A percentile compares a stretch with the other conserved stretches of the same genome.
These are phyloP conservation scores for Drepana falcataria DNA, from an alignment of 2,888 invertebrate genomes.

Conservation along the genomic window DNA sequence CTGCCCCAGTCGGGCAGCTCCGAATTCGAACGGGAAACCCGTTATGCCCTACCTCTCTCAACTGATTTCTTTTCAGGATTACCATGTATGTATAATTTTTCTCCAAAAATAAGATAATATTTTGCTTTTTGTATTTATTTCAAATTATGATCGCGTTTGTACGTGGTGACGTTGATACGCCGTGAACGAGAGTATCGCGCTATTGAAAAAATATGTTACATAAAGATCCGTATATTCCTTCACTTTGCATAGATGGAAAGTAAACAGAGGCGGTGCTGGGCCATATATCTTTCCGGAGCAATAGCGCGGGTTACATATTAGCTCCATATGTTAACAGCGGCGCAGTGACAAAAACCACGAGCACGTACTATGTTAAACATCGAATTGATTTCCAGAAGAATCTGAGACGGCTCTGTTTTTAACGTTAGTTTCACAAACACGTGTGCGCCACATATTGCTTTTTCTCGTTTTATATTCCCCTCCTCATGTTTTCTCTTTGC, in stretches of 20 bases:
- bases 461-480: slow-evolving; percentile 56
- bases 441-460: slow-evolving; percentile 64
- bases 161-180: not conserved
- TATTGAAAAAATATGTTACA: not conserved
- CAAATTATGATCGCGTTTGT: not conserved
- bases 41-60: too few relatives aligned
- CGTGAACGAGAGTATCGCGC: not conserved
- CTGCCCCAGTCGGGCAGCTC: too few relatives aligned
- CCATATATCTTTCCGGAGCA: slow-evolving; percentile 41
- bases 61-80: too few relatives aligned
- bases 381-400: slow-evolving; percentile 58
- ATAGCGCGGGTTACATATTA: slow-evolving; percentile 55
- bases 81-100: too few relatives aligned
- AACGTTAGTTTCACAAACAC: slow-evolving; percentile 57
- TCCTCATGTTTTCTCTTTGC: slow-evolving; percentile 51
- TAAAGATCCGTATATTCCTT: slow-evolving; percentile 1
- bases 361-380: slow-evolving; percentile 56
- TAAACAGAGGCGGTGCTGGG: slow-evolving; percentile 31
- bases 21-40: too few relatives aligned
- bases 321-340: slow-evolving; percentile 45
- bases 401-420: slow-evolving; percentile 54
- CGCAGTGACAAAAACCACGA: slow-evolving; percentile 48
- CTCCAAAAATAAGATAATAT: too few relatives aligned
- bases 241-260: slow-evolving; percentile 14
- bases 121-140: too few relatives aligned